Conservation (phyloP, 2,113 vertebrate species). For the Sapajus apella region DNA sequence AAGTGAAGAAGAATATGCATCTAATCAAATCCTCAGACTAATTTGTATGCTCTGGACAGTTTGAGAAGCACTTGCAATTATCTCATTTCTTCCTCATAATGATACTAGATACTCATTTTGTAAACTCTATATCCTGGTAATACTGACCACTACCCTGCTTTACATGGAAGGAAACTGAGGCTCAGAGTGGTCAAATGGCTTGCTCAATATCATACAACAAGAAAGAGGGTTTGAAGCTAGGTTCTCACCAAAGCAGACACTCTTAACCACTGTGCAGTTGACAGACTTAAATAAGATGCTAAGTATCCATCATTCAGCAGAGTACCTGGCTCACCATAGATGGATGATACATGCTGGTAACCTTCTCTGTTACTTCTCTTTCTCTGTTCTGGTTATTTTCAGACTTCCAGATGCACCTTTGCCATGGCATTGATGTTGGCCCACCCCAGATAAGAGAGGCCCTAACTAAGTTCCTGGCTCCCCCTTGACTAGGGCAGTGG, state of each 20-base stretch:
- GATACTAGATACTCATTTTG: not conserved
- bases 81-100: not conserved
- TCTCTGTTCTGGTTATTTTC: not conserved
- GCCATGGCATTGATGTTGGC: not conserved
- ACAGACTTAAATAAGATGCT: not conserved
- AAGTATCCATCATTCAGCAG: too few relatives aligned
- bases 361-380: not conserved
- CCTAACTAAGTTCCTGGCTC: not conserved
- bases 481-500: not conserved
- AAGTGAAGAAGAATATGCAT: not conserved
- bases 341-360: too few relatives aligned
- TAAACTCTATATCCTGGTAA: not conserved
- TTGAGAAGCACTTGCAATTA: not conserved
- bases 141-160: not conserved
- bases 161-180: not conserved
- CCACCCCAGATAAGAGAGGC: too few relatives aligned
- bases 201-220: not conserved
- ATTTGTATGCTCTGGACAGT: not conserved
- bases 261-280: not conserved
- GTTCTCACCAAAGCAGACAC: not conserved
- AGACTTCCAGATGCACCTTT: not conserved
- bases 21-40: not conserved
- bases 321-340: too few relatives aligned
- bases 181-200: not conserved
- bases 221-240: not conserved